Evolutionary conservation across 2,113 vertebrate species (phyloP), one percentile per base, ranked within the genome.

Genomic region (Sceloporus undulatus): DNA sequence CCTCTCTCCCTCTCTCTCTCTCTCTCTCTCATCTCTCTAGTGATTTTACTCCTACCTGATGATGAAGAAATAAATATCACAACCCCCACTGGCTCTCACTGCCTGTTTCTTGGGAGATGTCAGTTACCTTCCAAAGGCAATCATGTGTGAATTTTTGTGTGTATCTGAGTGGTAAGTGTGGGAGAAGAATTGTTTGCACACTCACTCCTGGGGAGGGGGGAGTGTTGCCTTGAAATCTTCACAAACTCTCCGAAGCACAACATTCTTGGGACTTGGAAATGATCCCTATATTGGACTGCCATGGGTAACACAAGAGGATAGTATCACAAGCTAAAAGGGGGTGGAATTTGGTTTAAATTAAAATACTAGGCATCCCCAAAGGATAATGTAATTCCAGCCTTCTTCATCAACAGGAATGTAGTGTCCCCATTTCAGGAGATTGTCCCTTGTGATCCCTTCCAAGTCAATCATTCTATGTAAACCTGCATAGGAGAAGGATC

Each of bases 31-130:
- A 34, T 73, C 21, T 27, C 71, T 75, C 71, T 62, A 13, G 13
- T 74, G 27, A 76, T 83, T 83, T 68, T 82, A 82, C 86, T 75
- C 2, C 5, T 76, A 82, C 86, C 86, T 88, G 59, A 88, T 76
- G 79, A 82, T 76, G 79, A 76, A 82, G 73, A 42, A 54, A 71
- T 62, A 65, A 59, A 74, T n/a, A 87, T 74, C 76, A 70, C 80
- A 75, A 52, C 14, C 73, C 23, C 27, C 59, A 21, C 29, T 59
- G 25, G 16, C n/a, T 66, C 73, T 29, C 14, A 1, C 59, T 4
- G 80, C 56, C 73, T 11, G 16, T 78, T 84, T 78, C 73, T 56
- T 78, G 73, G n/a, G 75, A 84, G 81, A 83, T 13, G 16, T 9
- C 59, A 76, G 59, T 88, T 84, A 88, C 68, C 62, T 70, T 84